These are phyloP conservation scores for Sus scrofa DNA, from an alignment of 2,113 vertebrate genomes.

Conservation along the genomic window DNA sequence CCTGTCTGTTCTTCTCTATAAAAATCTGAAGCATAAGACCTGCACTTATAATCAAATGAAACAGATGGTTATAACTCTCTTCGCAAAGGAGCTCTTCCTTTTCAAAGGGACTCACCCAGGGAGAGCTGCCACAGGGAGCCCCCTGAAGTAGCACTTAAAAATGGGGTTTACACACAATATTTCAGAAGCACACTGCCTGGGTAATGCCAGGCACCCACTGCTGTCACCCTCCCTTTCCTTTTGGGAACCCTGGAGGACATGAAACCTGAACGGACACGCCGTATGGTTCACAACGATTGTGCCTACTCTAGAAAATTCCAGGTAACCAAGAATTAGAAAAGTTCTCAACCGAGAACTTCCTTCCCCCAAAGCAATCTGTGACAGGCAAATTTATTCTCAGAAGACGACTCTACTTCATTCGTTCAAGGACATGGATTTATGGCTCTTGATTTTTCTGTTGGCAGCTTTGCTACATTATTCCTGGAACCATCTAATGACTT, in stretches of 20 bases:
- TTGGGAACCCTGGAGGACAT: neutral
- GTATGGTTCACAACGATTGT: neutral
- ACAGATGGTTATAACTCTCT: neutral
- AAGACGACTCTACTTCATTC: conserved; percentile 42
- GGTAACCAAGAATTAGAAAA: conserved; percentile 24
- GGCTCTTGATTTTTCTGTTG: conserved; percentile 12
- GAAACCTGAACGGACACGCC: neutral
- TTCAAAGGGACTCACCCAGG: neutral
- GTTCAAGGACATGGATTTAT: conserved; percentile 49
- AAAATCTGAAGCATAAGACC: conserved; percentile 9
- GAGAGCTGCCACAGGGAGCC: neutral
- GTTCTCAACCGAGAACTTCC: neutral
- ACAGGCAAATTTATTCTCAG: conserved; percentile 10
- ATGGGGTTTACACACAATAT: neutral
- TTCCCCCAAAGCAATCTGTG: neutral
- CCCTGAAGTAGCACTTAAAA: neutral
- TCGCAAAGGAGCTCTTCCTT: neutral
- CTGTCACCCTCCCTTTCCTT: neutral
- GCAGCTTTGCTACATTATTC: conserved; percentile 15
- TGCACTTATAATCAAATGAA: neutral
- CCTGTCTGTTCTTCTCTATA: neutral
- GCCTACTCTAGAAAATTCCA: neutral
- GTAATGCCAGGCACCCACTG: neutral
- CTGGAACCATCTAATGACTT: neutral
- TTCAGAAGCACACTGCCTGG: neutral